These are phyloP conservation scores for Drosophila triauraria DNA, from an alignment of 1,140 invertebrate genomes.

Conservation along the genomic window DNA sequence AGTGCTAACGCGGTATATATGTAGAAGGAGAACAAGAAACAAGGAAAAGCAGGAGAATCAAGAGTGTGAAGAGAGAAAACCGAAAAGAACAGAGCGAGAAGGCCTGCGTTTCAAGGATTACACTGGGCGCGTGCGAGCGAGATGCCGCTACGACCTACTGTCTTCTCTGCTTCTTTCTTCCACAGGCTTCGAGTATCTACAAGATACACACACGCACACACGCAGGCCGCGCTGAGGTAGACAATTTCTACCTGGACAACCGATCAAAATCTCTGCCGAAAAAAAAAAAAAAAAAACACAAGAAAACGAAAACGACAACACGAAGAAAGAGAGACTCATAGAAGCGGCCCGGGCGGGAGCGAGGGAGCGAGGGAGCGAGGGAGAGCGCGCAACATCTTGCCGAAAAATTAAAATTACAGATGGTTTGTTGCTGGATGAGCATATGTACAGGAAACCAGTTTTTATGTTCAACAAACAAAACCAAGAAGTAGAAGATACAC, in stretches of 20 bases:
- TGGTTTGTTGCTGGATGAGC: slow-evolving; percentile 80
- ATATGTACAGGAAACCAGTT: slow-evolving; percentile 83
- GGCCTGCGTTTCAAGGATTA: slow-evolving; percentile 42
- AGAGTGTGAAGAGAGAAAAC: slow-evolving; percentile 14
- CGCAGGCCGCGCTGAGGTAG: slow-evolving; percentile 52
- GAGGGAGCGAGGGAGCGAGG: neutral
- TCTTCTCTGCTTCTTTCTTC: slow-evolving; percentile 40
- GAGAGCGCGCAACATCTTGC: slow-evolving; percentile 50
- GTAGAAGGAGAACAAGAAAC: slow-evolving; percentile 18
- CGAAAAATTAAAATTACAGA: slow-evolving; percentile 82
- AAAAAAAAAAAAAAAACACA: slow-evolving; percentile 31
- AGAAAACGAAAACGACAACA: slow-evolving; percentile 42
- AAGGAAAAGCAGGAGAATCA: slow-evolving; percentile 8
- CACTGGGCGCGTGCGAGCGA: slow-evolving; percentile 18
- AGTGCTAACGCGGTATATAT: slow-evolving; percentile 54
- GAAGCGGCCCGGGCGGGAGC: neutral
- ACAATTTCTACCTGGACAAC: slow-evolving; percentile 81
- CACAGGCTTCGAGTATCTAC: slow-evolving; percentile 56
- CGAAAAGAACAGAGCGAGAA: slow-evolving; percentile 46
- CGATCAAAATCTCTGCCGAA: slow-evolving; percentile 82
- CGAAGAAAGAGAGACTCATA: slow-evolving; percentile 17
- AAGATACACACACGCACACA: slow-evolving; percentile 64
- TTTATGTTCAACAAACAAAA: slow-evolving; percentile 82
- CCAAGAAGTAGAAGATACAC: slow-evolving; percentile 64
- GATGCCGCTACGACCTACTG: slow-evolving; percentile 51